phyloP scores from a whole-genome alignment of 1,140 invertebrate genomes.

The Harpegnathos saltator region DNA sequence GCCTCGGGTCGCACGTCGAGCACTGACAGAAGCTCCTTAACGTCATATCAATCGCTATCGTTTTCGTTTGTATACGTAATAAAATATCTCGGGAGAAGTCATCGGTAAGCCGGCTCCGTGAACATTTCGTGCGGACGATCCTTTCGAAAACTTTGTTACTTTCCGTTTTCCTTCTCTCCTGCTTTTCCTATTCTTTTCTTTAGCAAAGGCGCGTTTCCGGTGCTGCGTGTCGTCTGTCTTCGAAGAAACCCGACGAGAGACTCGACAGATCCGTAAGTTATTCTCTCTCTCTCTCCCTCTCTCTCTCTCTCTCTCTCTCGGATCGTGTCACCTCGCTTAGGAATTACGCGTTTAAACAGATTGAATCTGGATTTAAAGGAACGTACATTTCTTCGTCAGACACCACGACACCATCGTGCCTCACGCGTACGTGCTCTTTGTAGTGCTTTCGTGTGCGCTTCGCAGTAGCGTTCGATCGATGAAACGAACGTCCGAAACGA shows the following conservation, averaged over 20 bases:
- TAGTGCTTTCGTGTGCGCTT: neutral
- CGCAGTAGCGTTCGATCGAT: neutral
- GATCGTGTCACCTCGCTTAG: neutral
- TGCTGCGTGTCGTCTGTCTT: constrained; percentile 40
- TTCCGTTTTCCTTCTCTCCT: no score
- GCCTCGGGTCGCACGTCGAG: neutral
- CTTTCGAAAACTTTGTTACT: neutral
- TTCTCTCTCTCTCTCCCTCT: no score
- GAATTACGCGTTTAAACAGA: neutral
- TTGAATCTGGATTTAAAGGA: neutral
- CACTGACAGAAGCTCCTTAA: constrained; percentile 22
- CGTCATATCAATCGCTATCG: constrained; percentile 27
- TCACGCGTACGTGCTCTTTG: neutral
- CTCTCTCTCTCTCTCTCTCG: no score
- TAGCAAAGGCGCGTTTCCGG: constrained; percentile 52
- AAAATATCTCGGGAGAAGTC: constrained; percentile 9
- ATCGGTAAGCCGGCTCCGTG: neutral
- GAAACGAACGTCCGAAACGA: neutral
- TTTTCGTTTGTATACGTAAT: constrained; percentile 1
- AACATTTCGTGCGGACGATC: constrained; percentile 1
- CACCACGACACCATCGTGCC: neutral
- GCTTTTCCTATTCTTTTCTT: no score
- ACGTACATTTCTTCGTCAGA: neutral
- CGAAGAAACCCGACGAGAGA: neutral
- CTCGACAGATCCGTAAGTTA: no score